A percentile compares a stretch with the other conserved stretches of the same genome.
phyloP scores from a whole-genome alignment of 2,888 invertebrate species.

The Plebejus anna region DNA sequence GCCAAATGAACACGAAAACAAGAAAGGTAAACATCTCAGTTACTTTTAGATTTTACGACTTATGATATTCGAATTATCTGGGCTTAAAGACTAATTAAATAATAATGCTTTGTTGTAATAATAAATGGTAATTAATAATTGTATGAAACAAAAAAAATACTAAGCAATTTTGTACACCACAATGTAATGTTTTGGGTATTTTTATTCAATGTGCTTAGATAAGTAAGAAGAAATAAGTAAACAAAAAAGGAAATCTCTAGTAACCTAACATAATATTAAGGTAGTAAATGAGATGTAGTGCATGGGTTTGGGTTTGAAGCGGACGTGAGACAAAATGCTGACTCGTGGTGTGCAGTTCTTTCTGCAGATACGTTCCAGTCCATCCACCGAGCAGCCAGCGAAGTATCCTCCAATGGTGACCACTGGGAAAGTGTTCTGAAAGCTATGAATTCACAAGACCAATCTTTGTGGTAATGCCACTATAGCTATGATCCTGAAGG shows the following conservation, averaged over 20 bases:
- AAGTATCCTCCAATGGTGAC: constrained; percentile 83
- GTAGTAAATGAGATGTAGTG: constrained; percentile 1
- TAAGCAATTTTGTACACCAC: neutral
- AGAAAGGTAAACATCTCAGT: constrained; percentile 53
- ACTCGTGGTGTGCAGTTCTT: constrained; percentile 78
- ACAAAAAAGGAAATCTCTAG: neutral
- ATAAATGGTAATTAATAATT: neutral
- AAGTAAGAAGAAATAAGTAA: neutral
- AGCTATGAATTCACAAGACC: constrained; percentile 76
- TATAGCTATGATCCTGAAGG: constrained; percentile 53
- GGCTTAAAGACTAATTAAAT: too few relatives aligned
- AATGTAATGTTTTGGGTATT: neutral
- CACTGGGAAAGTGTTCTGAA: constrained; percentile 84
- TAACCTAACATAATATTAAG: neutral
- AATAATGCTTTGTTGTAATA: too few relatives aligned
- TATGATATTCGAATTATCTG: neutral
- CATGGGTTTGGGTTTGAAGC: constrained; percentile 28
- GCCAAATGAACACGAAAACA: constrained; percentile 79
- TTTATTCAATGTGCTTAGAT: neutral
- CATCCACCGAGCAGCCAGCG: constrained; percentile 76
- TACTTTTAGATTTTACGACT: neutral
- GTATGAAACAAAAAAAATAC: neutral
- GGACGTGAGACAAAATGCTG: constrained; percentile 56
- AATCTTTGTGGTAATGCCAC: constrained; percentile 79
- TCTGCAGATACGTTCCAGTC: constrained; percentile 75